These are phyloP conservation scores for Megalops atlanticus DNA, from an alignment of 2,113 vertebrate genomes.

Conservation along the genomic window DNA sequence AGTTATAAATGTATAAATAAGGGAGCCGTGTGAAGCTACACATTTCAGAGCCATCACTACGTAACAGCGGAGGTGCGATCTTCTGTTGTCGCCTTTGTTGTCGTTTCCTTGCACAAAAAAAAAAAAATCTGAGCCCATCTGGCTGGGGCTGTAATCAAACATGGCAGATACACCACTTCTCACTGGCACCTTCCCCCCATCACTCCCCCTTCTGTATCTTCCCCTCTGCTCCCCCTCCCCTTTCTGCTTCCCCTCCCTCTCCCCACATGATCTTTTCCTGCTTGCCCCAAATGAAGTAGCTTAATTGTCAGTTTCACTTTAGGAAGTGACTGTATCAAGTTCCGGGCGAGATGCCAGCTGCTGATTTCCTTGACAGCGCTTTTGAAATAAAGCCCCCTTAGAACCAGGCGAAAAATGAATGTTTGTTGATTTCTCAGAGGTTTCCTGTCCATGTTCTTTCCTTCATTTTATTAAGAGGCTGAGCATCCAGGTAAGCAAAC, in stretches of 20 bases:
- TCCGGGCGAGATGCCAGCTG: background rate
- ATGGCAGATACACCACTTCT: constrained; percentile 52
- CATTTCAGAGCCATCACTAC: constrained; percentile 18
- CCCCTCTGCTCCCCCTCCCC: background rate
- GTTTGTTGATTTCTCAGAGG: background rate
- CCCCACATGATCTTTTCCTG: background rate
- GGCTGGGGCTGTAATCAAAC: constrained; percentile 52
- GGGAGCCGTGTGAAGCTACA: constrained; percentile 32
- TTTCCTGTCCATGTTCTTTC: background rate
- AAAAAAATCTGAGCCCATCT: constrained; percentile 52
- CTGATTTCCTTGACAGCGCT: background rate
- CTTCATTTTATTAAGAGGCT: background rate
- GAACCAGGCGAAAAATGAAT: background rate
- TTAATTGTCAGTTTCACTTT: constrained; percentile 16
- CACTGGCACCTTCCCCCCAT: constrained; percentile 26
- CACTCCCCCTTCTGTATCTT: background rate
- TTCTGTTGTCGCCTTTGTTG: constrained; percentile 37
- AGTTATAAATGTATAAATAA: background rate
- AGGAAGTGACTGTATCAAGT: background rate
- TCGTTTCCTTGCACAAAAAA: constrained; percentile 27
- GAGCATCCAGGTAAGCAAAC: background rate
- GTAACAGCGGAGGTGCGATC: constrained; percentile 44
- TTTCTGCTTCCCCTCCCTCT: too few species aligned
- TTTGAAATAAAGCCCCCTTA: background rate
- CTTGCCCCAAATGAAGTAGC: background rate